Base-by-base conservation (phyloP, 2,113 vertebrate species). In the Hydrochoerus hydrochaeris region DNA sequence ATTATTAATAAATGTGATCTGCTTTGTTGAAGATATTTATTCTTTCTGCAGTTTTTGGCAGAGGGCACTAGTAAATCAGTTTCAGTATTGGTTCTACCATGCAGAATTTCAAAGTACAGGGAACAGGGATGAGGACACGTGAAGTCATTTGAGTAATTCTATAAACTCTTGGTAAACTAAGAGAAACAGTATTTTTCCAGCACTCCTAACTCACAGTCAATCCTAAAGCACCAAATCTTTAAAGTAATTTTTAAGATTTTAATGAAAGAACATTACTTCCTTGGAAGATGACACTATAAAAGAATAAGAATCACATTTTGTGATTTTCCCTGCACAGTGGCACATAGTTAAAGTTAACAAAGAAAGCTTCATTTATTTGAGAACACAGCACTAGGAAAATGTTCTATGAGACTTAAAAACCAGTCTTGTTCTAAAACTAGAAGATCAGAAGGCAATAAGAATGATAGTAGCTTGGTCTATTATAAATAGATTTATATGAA, bases 371-470 rank as follows among this genome's bases (percentile, higher is more conserved):
- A 2, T 85, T 81, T 87, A 65, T 90, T 92, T 92, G 81, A 78
- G 28, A 93, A 26, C 35, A 91, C 46, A 95, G 17, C 69, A 38
- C 73, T 41, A 81, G 26, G 63, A 80, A 96, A 69, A 96, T 96
- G 26, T 83, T 16, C 89, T 93, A 19, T 77, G 49, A 89, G 58
- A 91, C 71, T 89, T 96, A 96, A 96, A 65, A 91, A 71, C 35
- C 12, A 54, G 58, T 60, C 46, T 95, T 92, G 57, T 91, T 75
- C 69, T 90, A 17, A 96, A 96, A 84, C 46, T 62, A 65, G 58
- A 95, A 94, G 86, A 84, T 96, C 95, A 97, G 30, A 2, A 89
- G n/a, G 96, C 87, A 97, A 82, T 32, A 84, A 83, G 87, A 96
- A 88, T 96, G 82, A 69, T 88, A 95, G 44, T 3, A 4, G 11